A percentile compares a stretch with the other conserved stretches of the same genome.
Evolutionary conservation across 1,140 invertebrate species (phyloP).

Genomic region (Vanessa atalanta): DNA sequence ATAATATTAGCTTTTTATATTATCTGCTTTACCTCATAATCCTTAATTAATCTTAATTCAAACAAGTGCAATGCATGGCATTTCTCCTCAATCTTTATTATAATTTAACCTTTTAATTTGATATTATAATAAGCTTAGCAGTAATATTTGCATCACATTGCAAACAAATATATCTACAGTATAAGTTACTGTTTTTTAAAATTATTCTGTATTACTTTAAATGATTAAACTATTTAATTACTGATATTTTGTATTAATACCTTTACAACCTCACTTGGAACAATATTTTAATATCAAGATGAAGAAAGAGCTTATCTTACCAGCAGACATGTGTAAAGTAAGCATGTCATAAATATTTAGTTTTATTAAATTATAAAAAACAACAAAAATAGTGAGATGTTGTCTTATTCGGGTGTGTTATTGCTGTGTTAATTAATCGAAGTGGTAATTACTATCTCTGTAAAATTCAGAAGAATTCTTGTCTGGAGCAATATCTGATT

Average conservation of each 20-base stretch:
- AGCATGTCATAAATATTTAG: no score
- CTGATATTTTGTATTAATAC: constrained; percentile 5
- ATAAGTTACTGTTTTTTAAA: constrained; percentile 17
- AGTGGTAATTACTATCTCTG: no score
- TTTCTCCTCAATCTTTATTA: constrained; percentile 3
- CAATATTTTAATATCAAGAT: no score
- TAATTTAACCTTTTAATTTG: background rate
- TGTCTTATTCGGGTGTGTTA: no score
- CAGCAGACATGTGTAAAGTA: no score
- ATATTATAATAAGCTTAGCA: background rate
- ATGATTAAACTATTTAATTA: constrained; percentile 35
- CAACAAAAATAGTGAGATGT: no score
- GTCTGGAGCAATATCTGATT: no score
- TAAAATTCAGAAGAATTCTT: no score
- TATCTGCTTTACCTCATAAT: constrained; percentile 32
- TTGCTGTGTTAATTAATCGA: no score
- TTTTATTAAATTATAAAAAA: no score
- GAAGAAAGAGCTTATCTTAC: no score
- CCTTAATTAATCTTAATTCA: constrained; percentile 19
- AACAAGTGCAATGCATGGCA: constrained; percentile 25
- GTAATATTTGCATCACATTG: constrained; percentile 2
- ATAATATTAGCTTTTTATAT: constrained; percentile 55
- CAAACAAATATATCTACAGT: background rate
- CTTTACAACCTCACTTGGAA: background rate
- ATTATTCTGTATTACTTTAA: background rate